Evolutionary conservation across 2,113 vertebrate genomes (phyloP), one percentile per base, ranked within the genome.

Genomic region (Sinocyclocheilus anophthalmus): DNA sequence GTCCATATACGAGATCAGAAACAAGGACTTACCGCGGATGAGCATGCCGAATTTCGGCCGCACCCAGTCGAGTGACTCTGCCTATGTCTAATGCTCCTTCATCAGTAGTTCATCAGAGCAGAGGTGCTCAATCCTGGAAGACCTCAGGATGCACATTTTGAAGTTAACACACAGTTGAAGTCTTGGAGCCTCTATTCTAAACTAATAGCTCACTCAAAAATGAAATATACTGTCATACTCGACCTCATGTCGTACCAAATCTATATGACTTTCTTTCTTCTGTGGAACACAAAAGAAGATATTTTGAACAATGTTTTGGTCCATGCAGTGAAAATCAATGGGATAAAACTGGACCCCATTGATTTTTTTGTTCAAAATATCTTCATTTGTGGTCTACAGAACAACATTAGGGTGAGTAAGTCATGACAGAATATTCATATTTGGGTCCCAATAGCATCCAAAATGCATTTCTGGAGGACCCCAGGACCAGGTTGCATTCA

Each of bases 41-140:
- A 96, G 95, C 90, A 96, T 97, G 93, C 96, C 97, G 76, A 97
- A 96, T 92, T 97, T 98, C 89, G 97, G 97, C 83, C 96, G 96
- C 92, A 97, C 96, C 94, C 97, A 97, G 91, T 98, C 97, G 83
- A 97, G 97, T 93, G 97, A 98, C 92, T 97, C 97, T 85, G 97
- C 97, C 83, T 97, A 97, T 87, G 97, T 98, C 89, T 98, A 93
- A 86, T 50, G 24, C 85, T 86, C 57, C n/a, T 20, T 39, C 8
- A 22, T 24, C 53, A 55, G 75, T 76, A 26, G 22, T 45, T 24
- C 18, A 72, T 22, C 4, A 50, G 39, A 76, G 72, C 39, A 45
- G 72, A 30, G 48, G 75, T 4, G 14, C 48, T 33, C 24, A 20
- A 5, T 53, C n/a, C 24, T 30, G 75, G 13, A 50, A 76, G 75